Evolutionary conservation across 64 coral and sea anemone species (phyloP), one percentile per base, ranked within the genome.

Genomic region (Montipora cactus): DNA sequence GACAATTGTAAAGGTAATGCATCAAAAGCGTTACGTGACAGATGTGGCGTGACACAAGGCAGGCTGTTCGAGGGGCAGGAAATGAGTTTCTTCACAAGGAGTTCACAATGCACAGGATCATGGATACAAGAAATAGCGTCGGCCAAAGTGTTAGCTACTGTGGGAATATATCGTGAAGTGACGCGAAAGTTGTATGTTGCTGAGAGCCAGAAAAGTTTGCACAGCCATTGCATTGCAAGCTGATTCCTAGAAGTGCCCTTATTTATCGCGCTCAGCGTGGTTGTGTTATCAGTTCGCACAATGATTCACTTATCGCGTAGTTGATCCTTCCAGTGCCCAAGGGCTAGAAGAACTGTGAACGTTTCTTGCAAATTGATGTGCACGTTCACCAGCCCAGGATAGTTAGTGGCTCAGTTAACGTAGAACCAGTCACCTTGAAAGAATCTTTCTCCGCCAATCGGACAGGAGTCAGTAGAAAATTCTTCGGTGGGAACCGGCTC

Each of bases 401-500:
- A 89, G 51, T 89, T 61, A 1, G 18, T 64, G 7, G 75, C 44
- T 57, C 75, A 89, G 3, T 89, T 89, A 11, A 46, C 74, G 62
- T 89, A 78, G 49, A 89, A 89, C 87, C 87, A 89, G 16, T 89
- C 87, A 0, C 55, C n/a, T 11, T 58, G 71, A 57, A 59, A 77
- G 19, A 59, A 76, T 3, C 71, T 71, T 2, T 49, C 87, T 25
- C 87, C 87, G 48, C 87, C 87, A 51, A 25, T 52, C 21, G 57
- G 87, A 16, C 87, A 59, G 49, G 87, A 72, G 76, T 88, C 72
- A 1, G 85, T 88, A 8, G 85, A 88, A 55, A 88, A 88, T 50
- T 88, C 68, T 13, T 51, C 49, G 0, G 16, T 76, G 20, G 71
- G 12, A 13, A 59, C 59, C 4, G 87, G 87, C 16, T 88, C 71